Conservation (phyloP, 2,888 invertebrate species). For the Yponomeuta malinellus region DNA sequence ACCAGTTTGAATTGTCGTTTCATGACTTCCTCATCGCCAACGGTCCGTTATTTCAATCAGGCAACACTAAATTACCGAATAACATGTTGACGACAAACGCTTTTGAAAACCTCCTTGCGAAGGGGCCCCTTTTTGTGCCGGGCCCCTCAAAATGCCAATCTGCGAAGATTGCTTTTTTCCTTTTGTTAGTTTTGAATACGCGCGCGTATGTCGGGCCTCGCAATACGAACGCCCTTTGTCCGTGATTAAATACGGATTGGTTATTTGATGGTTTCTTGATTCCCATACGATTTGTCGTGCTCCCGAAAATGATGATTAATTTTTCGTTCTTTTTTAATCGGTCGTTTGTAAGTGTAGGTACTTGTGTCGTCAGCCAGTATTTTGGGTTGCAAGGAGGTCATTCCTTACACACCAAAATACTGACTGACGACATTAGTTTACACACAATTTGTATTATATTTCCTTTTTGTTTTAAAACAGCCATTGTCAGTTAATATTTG, state of each 20-base stretch:
- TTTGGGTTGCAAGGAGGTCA: no score
- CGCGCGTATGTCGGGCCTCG: slow-evolving; percentile 49
- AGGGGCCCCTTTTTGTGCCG: slow-evolving; percentile 50
- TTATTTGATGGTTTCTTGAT: slow-evolving; percentile 73
- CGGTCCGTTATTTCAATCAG: slow-evolving; percentile 51
- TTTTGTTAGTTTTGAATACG: slow-evolving; percentile 74
- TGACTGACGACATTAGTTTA: no score
- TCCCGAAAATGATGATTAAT: slow-evolving; percentile 50
- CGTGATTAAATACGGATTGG: slow-evolving; percentile 73
- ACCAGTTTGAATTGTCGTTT: neutral
- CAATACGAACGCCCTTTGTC: slow-evolving; percentile 57
- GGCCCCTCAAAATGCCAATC: slow-evolving; percentile 71
- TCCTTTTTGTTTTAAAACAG: no score
- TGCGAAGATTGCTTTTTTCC: slow-evolving; percentile 73
- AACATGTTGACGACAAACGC: slow-evolving; percentile 73
- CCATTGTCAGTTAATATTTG: no score
- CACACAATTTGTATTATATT: no score
- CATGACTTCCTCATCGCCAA: slow-evolving; percentile 19
- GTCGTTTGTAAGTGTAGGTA: neutral
- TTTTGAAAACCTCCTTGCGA: slow-evolving; percentile 62
- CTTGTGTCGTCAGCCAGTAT: no score
- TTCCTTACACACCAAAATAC: no score
- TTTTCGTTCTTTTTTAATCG: slow-evolving; percentile 27
- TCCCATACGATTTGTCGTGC: slow-evolving; percentile 48
- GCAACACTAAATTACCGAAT: slow-evolving; percentile 74